These are phyloP conservation scores for Troilus luridus DNA, from an alignment of 2,888 invertebrate genomes.

Conservation along the genomic window DNA sequence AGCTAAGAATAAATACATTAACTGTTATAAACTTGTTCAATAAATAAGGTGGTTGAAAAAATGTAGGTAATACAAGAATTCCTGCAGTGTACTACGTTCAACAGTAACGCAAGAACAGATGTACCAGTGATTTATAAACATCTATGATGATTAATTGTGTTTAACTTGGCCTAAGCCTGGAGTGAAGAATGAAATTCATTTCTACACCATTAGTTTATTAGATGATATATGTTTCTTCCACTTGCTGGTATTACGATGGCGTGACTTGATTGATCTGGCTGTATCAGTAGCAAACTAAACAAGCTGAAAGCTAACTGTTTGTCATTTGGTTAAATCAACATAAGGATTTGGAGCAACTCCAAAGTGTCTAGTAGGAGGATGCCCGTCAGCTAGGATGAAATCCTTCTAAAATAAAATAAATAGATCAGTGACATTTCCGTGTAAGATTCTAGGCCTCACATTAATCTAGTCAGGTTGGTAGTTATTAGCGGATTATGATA, in stretches of 20 bases:
- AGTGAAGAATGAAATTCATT: not conserved
- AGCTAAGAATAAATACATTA: too few relatives aligned
- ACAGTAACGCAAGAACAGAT: too few relatives aligned
- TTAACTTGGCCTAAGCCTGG: too few relatives aligned
- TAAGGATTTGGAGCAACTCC: not conserved
- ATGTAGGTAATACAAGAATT: too few relatives aligned
- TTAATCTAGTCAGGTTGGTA: not conserved
- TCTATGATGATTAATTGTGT: too few relatives aligned
- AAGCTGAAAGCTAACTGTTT: not conserved
- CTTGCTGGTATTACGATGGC: not conserved
- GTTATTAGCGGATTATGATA: not conserved
- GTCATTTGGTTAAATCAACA: constrained; percentile 28
- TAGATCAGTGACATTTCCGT: not conserved
- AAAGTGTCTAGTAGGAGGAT: not conserved
- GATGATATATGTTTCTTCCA: not conserved
- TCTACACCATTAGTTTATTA: not conserved
- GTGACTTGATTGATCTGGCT: not conserved
- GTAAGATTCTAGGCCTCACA: not conserved
- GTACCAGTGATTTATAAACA: too few relatives aligned
- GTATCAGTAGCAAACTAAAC: not conserved
- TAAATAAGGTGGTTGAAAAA: too few relatives aligned
- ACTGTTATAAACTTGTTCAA: too few relatives aligned
- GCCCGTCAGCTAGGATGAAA: not conserved
- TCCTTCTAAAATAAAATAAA: constrained; percentile 22
- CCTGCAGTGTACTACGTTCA: too few relatives aligned